Evolutionary conservation across 2,888 invertebrate species (phyloP), one percentile per base, ranked within the genome.

Genomic region (Melanostoma mellinum): DNA sequence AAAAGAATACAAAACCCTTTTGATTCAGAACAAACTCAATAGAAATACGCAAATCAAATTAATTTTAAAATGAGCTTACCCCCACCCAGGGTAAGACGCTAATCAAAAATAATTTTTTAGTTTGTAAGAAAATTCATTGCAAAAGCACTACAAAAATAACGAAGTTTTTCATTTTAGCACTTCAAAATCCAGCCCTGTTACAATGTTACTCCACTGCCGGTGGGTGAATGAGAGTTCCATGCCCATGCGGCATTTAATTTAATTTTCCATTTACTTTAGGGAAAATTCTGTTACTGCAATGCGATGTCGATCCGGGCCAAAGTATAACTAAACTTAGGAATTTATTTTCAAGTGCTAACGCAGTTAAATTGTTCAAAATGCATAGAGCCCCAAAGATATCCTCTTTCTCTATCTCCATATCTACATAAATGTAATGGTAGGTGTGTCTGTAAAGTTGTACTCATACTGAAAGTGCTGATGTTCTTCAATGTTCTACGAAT

Each of bases 241-340:
- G 68, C 44, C 65, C 63, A 53, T 71, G 58, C 71, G 42, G 71
- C 71, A 60, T 76, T 75, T 61, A 75, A 81, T 81, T 71, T 65
- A 76, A 81, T 81, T 81, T 65, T 55, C 40, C 0, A 55, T 6
- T 40, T 65, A 46, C 53, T 53, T 74, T 75, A 9, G 32, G 46
- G 40, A 35, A 65, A 65, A 60, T 35, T 75, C 52, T 75, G 35
- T 52, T 69, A 63, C 60, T 81, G 80, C 75, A 81, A 35, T 81
- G 75, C 71, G 76, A 71, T 80, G 35, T 55, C 69, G 40, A 71
- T 55, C 58, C 20, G 20, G 53, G 67, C 40, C 46, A 75, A 75
- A 76, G 40, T 74, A 80, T 60, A 33, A 9, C 58, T n/a, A 36
- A 44, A 44, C 32, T 50, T 30, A 10, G 55, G 44, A 61, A 61